Evolutionary conservation across 2,797 vertebrate genomes (phyloP).

Genomic region (Hydrophis major): DNA sequence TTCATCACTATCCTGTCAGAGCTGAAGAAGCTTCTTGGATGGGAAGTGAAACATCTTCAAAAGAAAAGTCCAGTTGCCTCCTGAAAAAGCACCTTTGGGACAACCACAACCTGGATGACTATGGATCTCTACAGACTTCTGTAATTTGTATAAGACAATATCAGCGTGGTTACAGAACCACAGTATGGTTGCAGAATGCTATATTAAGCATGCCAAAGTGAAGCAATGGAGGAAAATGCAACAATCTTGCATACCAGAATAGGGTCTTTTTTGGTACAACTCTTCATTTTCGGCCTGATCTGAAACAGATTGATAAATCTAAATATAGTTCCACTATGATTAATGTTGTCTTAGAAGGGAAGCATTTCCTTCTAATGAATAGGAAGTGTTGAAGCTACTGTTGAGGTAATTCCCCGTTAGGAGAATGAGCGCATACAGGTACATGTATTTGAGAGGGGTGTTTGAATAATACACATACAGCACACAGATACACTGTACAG

Average conservation of each 20-base stretch:
- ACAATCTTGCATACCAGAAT: neutral
- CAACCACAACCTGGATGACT: no score
- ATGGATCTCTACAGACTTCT: neutral
- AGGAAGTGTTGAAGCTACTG: neutral
- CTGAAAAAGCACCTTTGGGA: no score
- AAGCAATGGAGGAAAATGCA: neutral
- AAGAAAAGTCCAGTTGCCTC: no score
- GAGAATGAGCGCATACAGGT: no score
- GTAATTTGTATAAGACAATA: neutral
- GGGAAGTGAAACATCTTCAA: no score
- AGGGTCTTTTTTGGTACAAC: neutral
- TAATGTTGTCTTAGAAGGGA: neutral
- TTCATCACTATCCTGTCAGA: no score
- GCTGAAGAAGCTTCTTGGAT: no score
- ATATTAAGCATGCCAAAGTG: neutral
- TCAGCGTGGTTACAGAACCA: neutral
- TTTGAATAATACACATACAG: no score
- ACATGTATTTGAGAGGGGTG: no score
- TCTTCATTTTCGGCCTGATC: neutral
- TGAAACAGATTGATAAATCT: neutral
- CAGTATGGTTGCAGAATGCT: neutral
- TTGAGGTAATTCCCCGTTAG: neutral
- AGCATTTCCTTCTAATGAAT: neutral
- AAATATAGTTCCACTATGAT: neutral
- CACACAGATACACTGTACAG: no score